These are phyloP conservation scores for Gymnosoma rotundatum DNA, from an alignment of 2,888 invertebrate species.

Conservation along the genomic window DNA sequence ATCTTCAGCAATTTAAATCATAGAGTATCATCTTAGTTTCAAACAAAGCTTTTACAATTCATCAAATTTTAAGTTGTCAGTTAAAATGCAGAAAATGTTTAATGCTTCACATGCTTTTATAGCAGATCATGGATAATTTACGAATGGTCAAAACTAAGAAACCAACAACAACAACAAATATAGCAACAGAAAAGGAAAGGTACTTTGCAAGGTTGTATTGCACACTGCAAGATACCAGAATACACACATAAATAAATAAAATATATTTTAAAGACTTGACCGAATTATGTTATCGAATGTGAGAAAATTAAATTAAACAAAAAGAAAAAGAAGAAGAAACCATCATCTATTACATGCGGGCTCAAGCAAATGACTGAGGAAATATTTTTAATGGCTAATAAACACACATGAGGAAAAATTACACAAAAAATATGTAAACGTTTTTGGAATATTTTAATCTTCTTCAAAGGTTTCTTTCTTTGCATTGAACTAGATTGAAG, in stretches of 20 bases:
- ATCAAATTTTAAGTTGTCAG: constrained; percentile 13
- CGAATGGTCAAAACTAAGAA: constrained; percentile 4
- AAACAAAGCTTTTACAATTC: constrained; percentile 17
- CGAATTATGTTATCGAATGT: constrained; percentile 29
- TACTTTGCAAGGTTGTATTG: constrained; percentile 54
- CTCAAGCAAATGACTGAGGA: background rate
- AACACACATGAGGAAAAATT: background rate
- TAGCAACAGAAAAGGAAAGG: constrained; percentile 33
- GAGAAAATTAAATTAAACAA: constrained; percentile 23
- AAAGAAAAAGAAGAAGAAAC: background rate
- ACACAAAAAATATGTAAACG: constrained; percentile 11
- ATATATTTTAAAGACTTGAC: constrained; percentile 13
- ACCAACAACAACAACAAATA: background rate
- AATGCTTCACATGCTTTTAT: constrained; percentile 5
- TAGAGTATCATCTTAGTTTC: constrained; percentile 5
- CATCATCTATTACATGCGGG: background rate
- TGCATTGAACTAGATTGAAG: constrained; percentile 12
- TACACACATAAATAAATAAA: background rate
- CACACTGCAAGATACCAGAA: background rate
- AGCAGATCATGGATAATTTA: constrained; percentile 26
- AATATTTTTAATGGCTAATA: background rate
- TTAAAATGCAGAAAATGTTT: constrained; percentile 34
- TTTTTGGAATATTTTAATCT: constrained; percentile 11
- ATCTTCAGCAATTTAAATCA: constrained; percentile 31
- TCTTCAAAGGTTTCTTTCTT: background rate